A percentile compares a stretch with the other conserved stretches of the same genome.
Conservation (phyloP, 2,113 vertebrate genomes). For the Carassius gibelio region DNA sequence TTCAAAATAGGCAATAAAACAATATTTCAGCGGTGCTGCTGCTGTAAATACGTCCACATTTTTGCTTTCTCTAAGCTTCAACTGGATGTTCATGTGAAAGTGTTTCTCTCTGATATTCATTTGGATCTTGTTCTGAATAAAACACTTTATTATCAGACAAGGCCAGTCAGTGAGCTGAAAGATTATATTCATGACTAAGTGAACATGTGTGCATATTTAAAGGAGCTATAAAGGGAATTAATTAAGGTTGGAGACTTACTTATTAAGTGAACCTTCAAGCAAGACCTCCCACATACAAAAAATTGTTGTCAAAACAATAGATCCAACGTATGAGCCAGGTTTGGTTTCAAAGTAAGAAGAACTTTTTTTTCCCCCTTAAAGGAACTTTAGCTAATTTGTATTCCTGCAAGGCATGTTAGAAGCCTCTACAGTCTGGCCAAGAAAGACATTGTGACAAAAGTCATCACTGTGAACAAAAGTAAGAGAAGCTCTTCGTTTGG, state of each 20-base stretch:
- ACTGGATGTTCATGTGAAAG: background rate
- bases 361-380: constrained; percentile 30
- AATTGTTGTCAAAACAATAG: background rate
- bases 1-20: constrained; percentile 25
- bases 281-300: background rate
- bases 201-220: constrained; percentile 11
- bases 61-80: background rate
- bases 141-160: background rate
- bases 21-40: background rate
- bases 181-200: constrained; percentile 26
- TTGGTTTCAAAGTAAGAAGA: background rate
- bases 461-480: constrained; percentile 55
- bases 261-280: constrained; percentile 25
- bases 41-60: background rate
- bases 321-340: constrained; percentile 3
- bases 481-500: constrained; percentile 44
- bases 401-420: constrained; percentile 35
- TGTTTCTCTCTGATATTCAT: background rate
- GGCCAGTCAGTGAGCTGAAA: background rate
- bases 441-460: constrained; percentile 52
- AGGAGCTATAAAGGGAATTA: constrained; percentile 24
- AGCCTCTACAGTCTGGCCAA: constrained; percentile 36
- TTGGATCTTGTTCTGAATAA: background rate
- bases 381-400: constrained; percentile 47
- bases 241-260: constrained; percentile 12